These are phyloP conservation scores for Orius insidiosus DNA, from an alignment of 1,140 invertebrate genomes.

Conservation along the genomic window DNA sequence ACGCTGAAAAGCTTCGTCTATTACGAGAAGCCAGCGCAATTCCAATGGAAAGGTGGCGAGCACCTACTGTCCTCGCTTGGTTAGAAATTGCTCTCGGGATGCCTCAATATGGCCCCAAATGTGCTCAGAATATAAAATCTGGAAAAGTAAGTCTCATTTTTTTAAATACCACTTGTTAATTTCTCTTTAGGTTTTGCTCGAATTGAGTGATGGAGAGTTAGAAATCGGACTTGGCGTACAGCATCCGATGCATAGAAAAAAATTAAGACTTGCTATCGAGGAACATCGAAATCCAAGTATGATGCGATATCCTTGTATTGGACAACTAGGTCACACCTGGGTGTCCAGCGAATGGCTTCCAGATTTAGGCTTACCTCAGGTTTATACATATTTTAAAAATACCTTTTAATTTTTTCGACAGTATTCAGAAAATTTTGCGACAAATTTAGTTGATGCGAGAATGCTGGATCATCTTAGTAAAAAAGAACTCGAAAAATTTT, in stretches of 20 bases:
- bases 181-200: conserved; percentile 55
- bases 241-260: conserved; percentile 83
- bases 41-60: conserved; percentile 82
- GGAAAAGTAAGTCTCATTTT: conserved; percentile 53
- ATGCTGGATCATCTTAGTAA: conserved; percentile 82
- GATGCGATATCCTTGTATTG: conserved; percentile 71
- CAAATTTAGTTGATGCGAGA: conserved; percentile 79
- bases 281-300: conserved; percentile 70
- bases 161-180: background rate
- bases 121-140: conserved; percentile 85
- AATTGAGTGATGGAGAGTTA: conserved; percentile 72
- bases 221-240: conserved; percentile 71
- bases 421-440: conserved; percentile 73
- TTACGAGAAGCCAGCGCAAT: conserved; percentile 69
- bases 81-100: conserved; percentile 81
- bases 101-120: conserved; percentile 77
- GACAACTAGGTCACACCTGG: conserved; percentile 75
- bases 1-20: conserved; percentile 60
- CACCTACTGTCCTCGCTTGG: conserved; percentile 83
- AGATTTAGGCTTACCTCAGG: conserved; percentile 68
- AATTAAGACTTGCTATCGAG: conserved; percentile 82
- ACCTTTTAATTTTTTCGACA: conserved; percentile 27
- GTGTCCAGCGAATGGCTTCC: conserved; percentile 82
- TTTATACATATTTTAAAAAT: background rate
- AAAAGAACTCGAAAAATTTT: conserved; percentile 83